Evolutionary conservation across 1,140 invertebrate genomes (phyloP), one percentile per base, ranked within the genome.

Genomic region (Hyposmocoma kahamanoa): DNA sequence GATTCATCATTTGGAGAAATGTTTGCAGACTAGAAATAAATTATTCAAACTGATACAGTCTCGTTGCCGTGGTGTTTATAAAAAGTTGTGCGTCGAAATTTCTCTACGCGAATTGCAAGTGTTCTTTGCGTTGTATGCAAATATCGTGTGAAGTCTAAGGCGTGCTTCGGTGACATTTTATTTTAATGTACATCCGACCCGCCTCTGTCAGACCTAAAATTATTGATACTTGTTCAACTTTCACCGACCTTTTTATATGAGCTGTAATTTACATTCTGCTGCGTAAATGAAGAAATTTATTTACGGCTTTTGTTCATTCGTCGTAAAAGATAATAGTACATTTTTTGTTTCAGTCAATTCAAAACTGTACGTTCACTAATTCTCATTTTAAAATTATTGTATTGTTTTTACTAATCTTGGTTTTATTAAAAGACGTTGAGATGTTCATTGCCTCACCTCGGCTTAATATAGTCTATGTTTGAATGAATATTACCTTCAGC

Each of bases 401-500:
- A n/a, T n/a, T n/a, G n/a, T n/a, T n/a, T n/a, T n/a, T n/a, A n/a
- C n/a, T n/a, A n/a, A n/a, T n/a, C n/a, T n/a, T n/a, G n/a, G n/a
- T n/a, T n/a, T 28, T 28, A 28, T 28, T 28, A 11, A 28, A 28
- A 6, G 6, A 6, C 24, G 11, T 28, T 28, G 11, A 28, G 24
- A 39, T 8, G 36, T 41, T 41, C 41, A 32, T 47, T 53, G 45
- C 47, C 22, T 48, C 39, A 46, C 43, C 47, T 49, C n/a, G n/a
- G n/a, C n/a, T 43, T 59, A 66, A 67, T 72, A 53, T 59, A 60
- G 50, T 56, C 54, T 61, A 67, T 60, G 67, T 68, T 61, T 62
- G 61, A 77, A 80, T 83, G 62, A 67, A 79, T 73, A 65, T 83
- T 68, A 62, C 76, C 74, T 78, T 83, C 72, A 57, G 19, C 19